Evolutionary conservation across 2,888 invertebrate genomes (phyloP).

Genomic region (Folsomia manolachei): DNA sequence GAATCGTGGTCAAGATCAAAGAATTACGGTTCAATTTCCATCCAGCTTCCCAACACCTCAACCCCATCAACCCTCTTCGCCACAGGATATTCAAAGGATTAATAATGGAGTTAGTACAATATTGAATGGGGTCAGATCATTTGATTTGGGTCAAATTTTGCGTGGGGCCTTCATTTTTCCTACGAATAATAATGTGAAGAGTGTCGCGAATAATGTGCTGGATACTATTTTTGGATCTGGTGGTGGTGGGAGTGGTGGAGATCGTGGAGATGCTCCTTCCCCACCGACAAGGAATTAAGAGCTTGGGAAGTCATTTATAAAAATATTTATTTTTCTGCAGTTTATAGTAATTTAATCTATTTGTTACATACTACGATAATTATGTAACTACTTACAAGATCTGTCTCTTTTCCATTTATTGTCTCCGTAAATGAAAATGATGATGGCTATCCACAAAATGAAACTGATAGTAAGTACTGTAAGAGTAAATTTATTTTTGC

Average conservation of each 20-base stretch:
- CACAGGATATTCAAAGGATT: conserved; percentile 34
- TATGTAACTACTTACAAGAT: too few relatives aligned
- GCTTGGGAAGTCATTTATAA: too few relatives aligned
- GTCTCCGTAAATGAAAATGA: too few relatives aligned
- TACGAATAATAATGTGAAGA: conserved; percentile 43
- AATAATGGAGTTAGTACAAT: conserved; percentile 43
- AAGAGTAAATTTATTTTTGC: too few relatives aligned
- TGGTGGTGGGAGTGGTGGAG: not conserved
- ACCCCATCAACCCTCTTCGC: not conserved
- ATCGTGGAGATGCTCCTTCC: not conserved
- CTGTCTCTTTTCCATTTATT: too few relatives aligned
- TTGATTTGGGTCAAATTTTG: conserved; percentile 39
- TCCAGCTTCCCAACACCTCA: conserved; percentile 22
- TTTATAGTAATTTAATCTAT: too few relatives aligned
- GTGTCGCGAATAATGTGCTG: conserved; percentile 44
- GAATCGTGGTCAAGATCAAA: not conserved
- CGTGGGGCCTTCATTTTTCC: conserved; percentile 44
- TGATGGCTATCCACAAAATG: too few relatives aligned
- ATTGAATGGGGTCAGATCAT: conserved; percentile 33
- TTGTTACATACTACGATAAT: too few relatives aligned
- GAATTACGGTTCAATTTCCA: conserved; percentile 5
- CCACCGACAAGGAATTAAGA: too few relatives aligned
- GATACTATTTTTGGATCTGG: conserved; percentile 40
- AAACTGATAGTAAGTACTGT: too few relatives aligned
- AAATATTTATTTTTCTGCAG: too few relatives aligned